Base-by-base conservation (phyloP, 2,113 vertebrate species). In the Silurus glanis region DNA sequence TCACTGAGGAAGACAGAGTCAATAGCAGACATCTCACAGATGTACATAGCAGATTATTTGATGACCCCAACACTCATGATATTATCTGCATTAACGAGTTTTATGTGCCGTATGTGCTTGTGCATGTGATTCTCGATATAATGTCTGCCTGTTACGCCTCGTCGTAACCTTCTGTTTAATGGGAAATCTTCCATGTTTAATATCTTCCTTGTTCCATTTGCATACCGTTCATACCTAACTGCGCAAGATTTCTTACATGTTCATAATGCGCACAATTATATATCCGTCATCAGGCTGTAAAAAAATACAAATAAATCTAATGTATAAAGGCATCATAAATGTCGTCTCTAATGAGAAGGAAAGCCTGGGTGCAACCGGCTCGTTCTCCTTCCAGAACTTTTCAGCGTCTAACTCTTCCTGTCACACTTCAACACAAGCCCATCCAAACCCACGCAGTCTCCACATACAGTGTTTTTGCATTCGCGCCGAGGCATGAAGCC, bases 371-470 rank as follows among this genome's bases (percentile, higher is more conserved):
- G 8, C 17, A 28, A 13, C 37, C 25, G 25, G 23, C 25, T 49
- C 75, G 28, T 53, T 51, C 56, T 59, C 28, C 6, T 72, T 55
- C 69, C 69, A 56, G n/a, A 55, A 71, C 23, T 75, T 82, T 62
- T 55, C 69, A 14, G 12, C 56, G 80, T 69, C n/a, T 72, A 78
- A 58, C 45, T 28, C 80, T 45, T 28, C 25, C 53, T 51, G 64
- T 87, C 62, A 69, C 74, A 82, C 82, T 82, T 81, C 25, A 58
- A 82, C 83, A 74, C 69, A 56, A 58, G 51, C 66, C 12, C 61
- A 19, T 56, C 21, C 82, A 51, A 61, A 89, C 76, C 66, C 82
- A 84, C 75, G n/a, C 64, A 80, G 53, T 49, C 72, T 28, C 79
- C 25, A 45, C 37, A 69, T 62, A 55, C 12, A 51, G 66, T 82